Conservation (phyloP, 1,140 invertebrate species). For the Aphelinus atriplicis region DNA sequence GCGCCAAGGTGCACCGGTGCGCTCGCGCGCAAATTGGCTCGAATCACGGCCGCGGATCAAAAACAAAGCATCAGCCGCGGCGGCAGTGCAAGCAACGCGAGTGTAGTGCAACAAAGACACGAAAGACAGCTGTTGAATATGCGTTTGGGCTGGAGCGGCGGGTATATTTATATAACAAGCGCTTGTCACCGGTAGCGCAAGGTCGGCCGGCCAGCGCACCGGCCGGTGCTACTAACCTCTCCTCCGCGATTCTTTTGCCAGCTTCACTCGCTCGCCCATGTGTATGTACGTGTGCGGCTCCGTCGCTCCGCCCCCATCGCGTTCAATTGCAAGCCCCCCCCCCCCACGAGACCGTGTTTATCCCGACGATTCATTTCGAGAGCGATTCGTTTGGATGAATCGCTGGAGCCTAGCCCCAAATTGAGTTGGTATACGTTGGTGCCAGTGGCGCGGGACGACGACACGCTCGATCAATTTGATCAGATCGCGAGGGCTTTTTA, state of each 20-base stretch:
- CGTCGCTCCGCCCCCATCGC: not conserved
- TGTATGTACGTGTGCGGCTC: not conserved
- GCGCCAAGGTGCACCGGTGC: conserved; percentile 24
- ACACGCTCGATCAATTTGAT: no score
- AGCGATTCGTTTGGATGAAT: no score
- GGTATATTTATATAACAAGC: conserved; percentile 44
- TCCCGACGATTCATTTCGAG: not conserved
- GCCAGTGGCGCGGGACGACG: no score
- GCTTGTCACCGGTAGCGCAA: conserved; percentile 46
- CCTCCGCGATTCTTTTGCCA: not conserved
- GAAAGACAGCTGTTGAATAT: not conserved
- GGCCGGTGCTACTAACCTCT: conserved; percentile 59
- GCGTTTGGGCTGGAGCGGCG: conserved; percentile 51
- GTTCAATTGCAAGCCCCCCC: not conserved
- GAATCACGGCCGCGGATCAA: no score
- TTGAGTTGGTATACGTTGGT: no score
- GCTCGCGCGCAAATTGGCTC: not conserved
- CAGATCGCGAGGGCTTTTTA: no score
- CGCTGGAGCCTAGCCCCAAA: no score
- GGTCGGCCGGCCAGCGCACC: conserved; percentile 62
- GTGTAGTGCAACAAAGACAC: not conserved
- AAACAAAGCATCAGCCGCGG: no score
- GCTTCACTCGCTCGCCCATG: conserved; percentile 17
- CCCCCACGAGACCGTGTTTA: not conserved
- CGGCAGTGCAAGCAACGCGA: conserved; percentile 31